Evolutionary conservation across 2,888 invertebrate species (phyloP), one percentile per base, ranked within the genome.

Genomic region (Creontiades dilutus): DNA sequence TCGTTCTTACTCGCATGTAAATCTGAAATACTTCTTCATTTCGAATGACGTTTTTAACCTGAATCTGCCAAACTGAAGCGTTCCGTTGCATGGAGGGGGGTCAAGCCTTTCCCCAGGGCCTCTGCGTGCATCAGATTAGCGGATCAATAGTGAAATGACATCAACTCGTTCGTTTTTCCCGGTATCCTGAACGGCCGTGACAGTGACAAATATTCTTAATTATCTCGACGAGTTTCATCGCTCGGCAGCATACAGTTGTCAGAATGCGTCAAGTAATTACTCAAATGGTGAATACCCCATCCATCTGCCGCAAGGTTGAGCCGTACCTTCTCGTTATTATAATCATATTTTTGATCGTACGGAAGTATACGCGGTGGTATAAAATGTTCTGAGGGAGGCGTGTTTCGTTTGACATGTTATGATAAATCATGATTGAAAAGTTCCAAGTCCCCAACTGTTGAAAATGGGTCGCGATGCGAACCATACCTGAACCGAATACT

Each of bases 61-160:
- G 47, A 28, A 78, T 78, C 37, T n/a, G 28, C 16, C 47, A 47
- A 47, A 78, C 47, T 46, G 78, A 78, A 16, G 23, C 27, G 13
- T 76, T 78, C 16, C n/a, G 0, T 37, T n/a, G 78, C 78, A 78
- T 78, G 78, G 78, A 19, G 78, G 78, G 78, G 75, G 78, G 78
- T 78, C 78, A 78, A 23, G 46, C 19, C 37, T 68, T 47, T 19
- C 37, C 78, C 46, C 47, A 2, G 46, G 16, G 78, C 78, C 78
- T 78, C 78, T 78, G 78, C 78, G 78, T 78, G 78, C 78, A 78
- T 78, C 78, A 78, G 78, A 78, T 78, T 78, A 78, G 78, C 19
- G 78, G 78, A 78, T 78, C 78, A 78, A 78, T 78, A 47, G 78
- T 78, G 47, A 78, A 78, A 78, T 78, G 78, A 78, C 78, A 78